Evolutionary conservation across 64 coral and sea anemone genomes (phyloP), one percentile per base, ranked within the genome.

Genomic region (Dendrophyllia cribrosa): DNA sequence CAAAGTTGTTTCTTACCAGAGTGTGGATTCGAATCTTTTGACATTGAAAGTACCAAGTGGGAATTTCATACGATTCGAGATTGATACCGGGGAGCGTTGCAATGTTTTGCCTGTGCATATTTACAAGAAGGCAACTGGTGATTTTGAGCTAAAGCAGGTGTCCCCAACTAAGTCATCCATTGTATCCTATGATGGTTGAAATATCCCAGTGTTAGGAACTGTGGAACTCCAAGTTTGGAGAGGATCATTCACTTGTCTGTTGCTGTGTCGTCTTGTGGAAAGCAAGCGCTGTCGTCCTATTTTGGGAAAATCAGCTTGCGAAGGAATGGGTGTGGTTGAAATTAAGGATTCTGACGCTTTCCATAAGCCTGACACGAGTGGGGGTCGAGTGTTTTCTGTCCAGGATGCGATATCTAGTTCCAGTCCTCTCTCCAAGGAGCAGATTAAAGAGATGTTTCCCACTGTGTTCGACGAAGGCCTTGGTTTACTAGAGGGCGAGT

Each of bases 31-130:
- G 6, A 66, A 47, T 21, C 81, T 85, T 19, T 61, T 52, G 7
- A 85, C 61, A 6, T 34, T 85, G 14, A 46, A 85, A 24, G 26
- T 85, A 10, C 6, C 6, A 10, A 51, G 20, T 49, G 81, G 65
- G 7, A 66, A 64, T 21, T 85, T n/a, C 4, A 46, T 66, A 47
- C 61, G 65, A 1, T 85, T 85, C 4, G 34, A 82, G 15, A 46
- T 62, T 15, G 55, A 61, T 19, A 81, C 78, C 9, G 78, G 52
- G 46, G 53, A 21, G 1, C 53, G 43, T 2, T 81, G 78, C 7
- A 81, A 81, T 60, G 78, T 84, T 65, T 64, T 84, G 5, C 59
- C 80, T 6, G 4, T 47, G 5, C 81, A 85, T 24, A 66, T 85
- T 14, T 67, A 85, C 49, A 20, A 69, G 34, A 82, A 82, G 23